Evolutionary conservation across 2,888 invertebrate species (phyloP).

Genomic region (Pseudococcus jackbeardsleyi): DNA sequence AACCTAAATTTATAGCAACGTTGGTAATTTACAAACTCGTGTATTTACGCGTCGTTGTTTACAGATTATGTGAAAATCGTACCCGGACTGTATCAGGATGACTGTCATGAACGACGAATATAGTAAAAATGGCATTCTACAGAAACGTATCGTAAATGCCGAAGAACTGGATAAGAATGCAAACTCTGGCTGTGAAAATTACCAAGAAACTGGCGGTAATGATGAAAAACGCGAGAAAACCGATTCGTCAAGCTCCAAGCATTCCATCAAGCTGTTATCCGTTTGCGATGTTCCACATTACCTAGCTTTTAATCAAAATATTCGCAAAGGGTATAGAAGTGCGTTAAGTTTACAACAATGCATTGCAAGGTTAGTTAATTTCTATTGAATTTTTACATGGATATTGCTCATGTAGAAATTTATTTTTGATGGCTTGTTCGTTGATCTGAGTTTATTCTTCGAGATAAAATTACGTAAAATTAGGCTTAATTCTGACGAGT

Average conservation of each 20-base stretch:
- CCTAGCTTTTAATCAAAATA: slow-evolving; percentile 57
- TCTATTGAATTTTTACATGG: too few species aligned
- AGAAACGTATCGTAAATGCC: background rate
- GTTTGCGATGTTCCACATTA: slow-evolving; percentile 29
- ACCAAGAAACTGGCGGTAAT: background rate
- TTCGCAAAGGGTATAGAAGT: slow-evolving; percentile 46
- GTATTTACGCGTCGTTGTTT: background rate
- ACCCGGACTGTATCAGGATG: background rate
- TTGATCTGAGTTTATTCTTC: too few species aligned
- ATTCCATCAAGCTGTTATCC: background rate
- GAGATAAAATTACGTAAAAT: too few species aligned
- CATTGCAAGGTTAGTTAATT: slow-evolving; percentile 6
- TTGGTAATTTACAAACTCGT: background rate
- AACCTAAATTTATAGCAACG: background rate
- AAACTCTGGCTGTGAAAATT: background rate
- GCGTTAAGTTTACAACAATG: slow-evolving; percentile 33
- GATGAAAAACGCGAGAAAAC: background rate
- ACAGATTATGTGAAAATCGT: slow-evolving; percentile 16
- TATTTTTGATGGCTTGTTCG: too few species aligned
- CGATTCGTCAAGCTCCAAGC: background rate
- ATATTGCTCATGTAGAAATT: too few species aligned
- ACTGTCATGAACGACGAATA: slow-evolving; percentile 15
- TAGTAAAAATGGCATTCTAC: slow-evolving; percentile 9
- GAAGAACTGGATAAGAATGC: slow-evolving; percentile 4
- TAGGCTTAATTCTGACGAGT: too few species aligned